A percentile compares a stretch with the other conserved stretches of the same genome.
Evolutionary conservation across 2,113 vertebrate species (phyloP).

Genomic region (Crotophaga sulcirostris): DNA sequence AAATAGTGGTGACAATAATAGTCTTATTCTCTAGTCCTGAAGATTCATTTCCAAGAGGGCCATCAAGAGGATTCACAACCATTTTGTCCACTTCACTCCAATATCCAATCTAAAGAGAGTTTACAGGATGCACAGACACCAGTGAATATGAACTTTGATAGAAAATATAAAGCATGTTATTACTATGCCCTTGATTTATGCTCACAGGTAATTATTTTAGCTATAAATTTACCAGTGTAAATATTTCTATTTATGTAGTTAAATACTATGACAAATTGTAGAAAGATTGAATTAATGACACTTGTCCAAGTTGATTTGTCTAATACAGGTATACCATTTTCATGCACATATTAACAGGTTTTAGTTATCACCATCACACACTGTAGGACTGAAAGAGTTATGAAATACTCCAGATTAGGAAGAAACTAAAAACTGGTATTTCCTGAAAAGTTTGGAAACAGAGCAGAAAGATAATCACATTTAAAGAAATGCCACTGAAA

Average conservation of each 20-base stretch:
- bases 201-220: not conserved
- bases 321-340: not conserved
- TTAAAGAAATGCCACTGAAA: not conserved
- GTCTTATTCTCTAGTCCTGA: constrained; percentile 98
- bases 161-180: not conserved
- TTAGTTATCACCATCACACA: not conserved
- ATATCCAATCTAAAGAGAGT: constrained; percentile 90
- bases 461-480: not conserved
- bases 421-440: not conserved
- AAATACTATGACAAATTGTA: not conserved
- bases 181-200: not conserved
- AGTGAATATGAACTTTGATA: not conserved
- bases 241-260: not conserved
- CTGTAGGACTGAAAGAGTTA: not conserved
- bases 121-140: constrained; percentile 41
- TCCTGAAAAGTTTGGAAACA: not conserved
- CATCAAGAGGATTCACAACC: constrained; percentile 93
- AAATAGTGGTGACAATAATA: constrained; percentile 96
- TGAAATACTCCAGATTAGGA: not conserved
- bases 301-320: not conserved
- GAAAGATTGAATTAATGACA: not conserved
- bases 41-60: constrained; percentile 89
- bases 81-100: constrained; percentile 99
- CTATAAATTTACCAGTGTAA: not conserved
- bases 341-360: not conserved